phyloP scores from a whole-genome alignment of 1,140 invertebrate genomes.

The Marisa cornuarietis region DNA sequence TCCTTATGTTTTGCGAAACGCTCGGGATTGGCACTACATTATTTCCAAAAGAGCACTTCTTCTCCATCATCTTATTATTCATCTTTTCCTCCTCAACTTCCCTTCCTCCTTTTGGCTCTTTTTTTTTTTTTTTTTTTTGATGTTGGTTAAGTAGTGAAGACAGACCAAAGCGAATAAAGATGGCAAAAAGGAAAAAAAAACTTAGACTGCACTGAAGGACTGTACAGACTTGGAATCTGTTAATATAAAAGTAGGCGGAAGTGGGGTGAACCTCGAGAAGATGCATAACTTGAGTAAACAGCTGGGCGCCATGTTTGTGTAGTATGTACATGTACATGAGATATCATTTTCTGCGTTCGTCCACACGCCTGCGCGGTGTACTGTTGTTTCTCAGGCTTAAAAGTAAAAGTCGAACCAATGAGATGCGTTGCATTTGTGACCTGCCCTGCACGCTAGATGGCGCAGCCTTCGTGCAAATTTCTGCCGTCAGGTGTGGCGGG shows the following conservation, averaged over 20 bases:
- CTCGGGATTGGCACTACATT: not conserved
- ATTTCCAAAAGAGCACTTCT: not conserved
- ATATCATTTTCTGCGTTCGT: not conserved
- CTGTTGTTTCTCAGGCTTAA: no score
- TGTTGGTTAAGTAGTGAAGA: not conserved
- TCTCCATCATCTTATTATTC: not conserved
- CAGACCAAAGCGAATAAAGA: no score
- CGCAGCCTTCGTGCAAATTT: no score
- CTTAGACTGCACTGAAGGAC: no score
- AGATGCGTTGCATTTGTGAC: no score
- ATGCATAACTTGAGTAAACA: not conserved
- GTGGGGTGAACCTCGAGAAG: not conserved
- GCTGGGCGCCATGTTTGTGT: no score
- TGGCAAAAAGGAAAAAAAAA: not conserved
- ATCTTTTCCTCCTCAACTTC: not conserved
- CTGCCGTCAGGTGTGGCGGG: no score
- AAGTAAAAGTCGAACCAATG: no score
- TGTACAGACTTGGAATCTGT: not conserved
- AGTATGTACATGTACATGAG: not conserved
- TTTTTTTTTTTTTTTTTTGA: no score
- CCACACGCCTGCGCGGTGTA: not conserved
- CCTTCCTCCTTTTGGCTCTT: slow-evolving; percentile 1
- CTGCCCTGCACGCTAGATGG: no score
- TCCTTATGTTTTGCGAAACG: not conserved
- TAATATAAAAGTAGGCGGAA: no score